Percentiles rank a stretch among this genome's conserved stretches.
Conservation (phyloP, 2,113 vertebrate genomes). For the Craseonycteris thonglongyai region DNA sequence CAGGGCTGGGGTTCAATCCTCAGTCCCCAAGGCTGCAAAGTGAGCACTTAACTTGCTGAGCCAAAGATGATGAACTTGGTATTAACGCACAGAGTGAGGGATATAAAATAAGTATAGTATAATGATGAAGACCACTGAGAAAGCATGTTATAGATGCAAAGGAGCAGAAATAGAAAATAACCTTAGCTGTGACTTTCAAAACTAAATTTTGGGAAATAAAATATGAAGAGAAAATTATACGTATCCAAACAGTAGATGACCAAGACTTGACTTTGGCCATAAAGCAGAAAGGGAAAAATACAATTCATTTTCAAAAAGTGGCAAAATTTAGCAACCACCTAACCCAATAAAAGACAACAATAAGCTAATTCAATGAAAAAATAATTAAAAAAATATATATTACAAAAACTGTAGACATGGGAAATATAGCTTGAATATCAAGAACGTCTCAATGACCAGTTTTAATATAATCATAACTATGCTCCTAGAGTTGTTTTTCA, state of each 20-base stretch:
- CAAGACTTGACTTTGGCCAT: background rate
- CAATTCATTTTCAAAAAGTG: constrained; percentile 13
- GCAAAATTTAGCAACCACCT: background rate
- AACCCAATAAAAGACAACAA: background rate
- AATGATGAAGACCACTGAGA: background rate
- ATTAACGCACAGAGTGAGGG: background rate
- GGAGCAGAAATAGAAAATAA: background rate
- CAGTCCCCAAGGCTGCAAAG: too few species aligned
- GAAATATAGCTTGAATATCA: background rate
- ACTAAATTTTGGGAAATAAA: background rate
- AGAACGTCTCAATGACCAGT: background rate
- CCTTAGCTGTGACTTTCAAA: constrained; percentile 5
- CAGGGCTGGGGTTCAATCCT: too few species aligned
- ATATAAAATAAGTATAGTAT: background rate
- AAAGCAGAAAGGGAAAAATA: background rate
- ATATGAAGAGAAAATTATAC: constrained; percentile 27
- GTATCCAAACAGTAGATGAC: background rate
- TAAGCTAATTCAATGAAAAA: background rate
- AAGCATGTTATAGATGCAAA: background rate
- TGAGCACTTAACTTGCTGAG: too few species aligned
- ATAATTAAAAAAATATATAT: background rate
- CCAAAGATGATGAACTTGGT: background rate
- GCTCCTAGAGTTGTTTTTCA: background rate
- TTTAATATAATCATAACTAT: constrained; percentile 11
- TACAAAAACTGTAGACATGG: background rate